Percentiles rank a stretch among this genome's conserved stretches.
These are phyloP conservation scores for Cuculus canorus DNA, from an alignment of 2,797 vertebrate species.

Conservation along the genomic window DNA sequence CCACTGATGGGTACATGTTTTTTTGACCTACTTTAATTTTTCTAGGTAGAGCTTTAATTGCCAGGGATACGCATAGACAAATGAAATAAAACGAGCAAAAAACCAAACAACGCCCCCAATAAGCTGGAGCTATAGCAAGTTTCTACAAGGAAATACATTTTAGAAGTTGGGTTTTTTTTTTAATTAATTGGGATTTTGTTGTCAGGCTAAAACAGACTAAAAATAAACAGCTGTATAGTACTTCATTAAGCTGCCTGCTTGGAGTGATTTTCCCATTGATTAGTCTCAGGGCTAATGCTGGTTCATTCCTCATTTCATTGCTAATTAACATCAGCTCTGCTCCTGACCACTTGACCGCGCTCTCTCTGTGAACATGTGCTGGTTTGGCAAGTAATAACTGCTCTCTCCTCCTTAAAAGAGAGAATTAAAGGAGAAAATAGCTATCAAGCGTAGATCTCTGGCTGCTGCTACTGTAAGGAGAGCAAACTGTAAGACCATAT, in stretches of 20 bases:
- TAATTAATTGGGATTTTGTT: slow-evolving; percentile 76
- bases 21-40: slow-evolving; percentile 51
- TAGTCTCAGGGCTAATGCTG: slow-evolving; percentile 93
- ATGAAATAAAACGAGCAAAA: slow-evolving; percentile 18
- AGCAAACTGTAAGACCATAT: slow-evolving; percentile 59
- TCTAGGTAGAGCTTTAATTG: slow-evolving; percentile 31
- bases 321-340: slow-evolving; percentile 92
- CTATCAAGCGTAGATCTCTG: slow-evolving; percentile 27
- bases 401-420: slow-evolving; percentile 53
- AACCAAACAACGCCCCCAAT: no score
- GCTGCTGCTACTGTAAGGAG: slow-evolving; percentile 27
- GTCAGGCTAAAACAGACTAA: slow-evolving; percentile 79
- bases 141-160: slow-evolving; percentile 62
- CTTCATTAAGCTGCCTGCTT: slow-evolving; percentile 86
- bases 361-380: slow-evolving; percentile 77
- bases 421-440: slow-evolving; percentile 53
- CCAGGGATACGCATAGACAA: slow-evolving; percentile 10
- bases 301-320: slow-evolving; percentile 90
- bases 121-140: slow-evolving; percentile 3
- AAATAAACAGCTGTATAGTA: slow-evolving; percentile 89
- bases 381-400: slow-evolving; percentile 73
- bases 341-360: slow-evolving; percentile 86
- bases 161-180: slow-evolving; percentile 10
- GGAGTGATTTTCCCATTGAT: slow-evolving; percentile 98
- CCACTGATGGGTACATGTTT: background rate